Conservation (phyloP, 2,888 invertebrate species). For the Vanessa cardui region DNA sequence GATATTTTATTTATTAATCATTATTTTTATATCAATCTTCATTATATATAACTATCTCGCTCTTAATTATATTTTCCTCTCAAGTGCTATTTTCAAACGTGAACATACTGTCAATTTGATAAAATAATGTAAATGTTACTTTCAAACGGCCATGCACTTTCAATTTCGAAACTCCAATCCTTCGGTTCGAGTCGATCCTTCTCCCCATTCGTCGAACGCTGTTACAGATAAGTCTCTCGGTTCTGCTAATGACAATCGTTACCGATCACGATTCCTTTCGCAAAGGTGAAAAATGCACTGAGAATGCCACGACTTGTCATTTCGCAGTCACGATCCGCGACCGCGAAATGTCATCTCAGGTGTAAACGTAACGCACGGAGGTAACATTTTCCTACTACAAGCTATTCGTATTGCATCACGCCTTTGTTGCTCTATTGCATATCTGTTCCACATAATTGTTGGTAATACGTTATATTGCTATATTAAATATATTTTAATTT, state of each 20-base stretch:
- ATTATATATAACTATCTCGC: not conserved
- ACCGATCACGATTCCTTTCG: slow-evolving; percentile 79
- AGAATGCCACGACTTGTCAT: slow-evolving; percentile 82
- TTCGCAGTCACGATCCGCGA: slow-evolving; percentile 71
- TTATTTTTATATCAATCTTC: not conserved
- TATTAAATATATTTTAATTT: not conserved
- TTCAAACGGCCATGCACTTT: slow-evolving; percentile 2
- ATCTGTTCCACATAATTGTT: slow-evolving; percentile 22
- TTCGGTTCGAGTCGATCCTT: not conserved
- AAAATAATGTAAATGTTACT: not conserved
- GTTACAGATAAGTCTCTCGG: slow-evolving; percentile 2
- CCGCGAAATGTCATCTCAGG: slow-evolving; percentile 63
- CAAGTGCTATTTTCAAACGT: no score
- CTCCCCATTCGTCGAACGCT: no score
- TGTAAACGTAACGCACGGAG: slow-evolving; percentile 41
- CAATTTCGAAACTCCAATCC: not conserved
- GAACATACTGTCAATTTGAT: no score
- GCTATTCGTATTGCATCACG: slow-evolving; percentile 33
- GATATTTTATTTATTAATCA: not conserved
- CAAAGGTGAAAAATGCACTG: slow-evolving; percentile 79
- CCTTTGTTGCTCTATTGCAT: slow-evolving; percentile 31
- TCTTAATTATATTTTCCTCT: not conserved
- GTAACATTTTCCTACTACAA: slow-evolving; percentile 40
- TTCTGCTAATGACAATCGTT: slow-evolving; percentile 50
- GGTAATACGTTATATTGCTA: slow-evolving; percentile 10